These are phyloP conservation scores for Natator depressus DNA, from an alignment of 2,113 vertebrate genomes.

Conservation along the genomic window DNA sequence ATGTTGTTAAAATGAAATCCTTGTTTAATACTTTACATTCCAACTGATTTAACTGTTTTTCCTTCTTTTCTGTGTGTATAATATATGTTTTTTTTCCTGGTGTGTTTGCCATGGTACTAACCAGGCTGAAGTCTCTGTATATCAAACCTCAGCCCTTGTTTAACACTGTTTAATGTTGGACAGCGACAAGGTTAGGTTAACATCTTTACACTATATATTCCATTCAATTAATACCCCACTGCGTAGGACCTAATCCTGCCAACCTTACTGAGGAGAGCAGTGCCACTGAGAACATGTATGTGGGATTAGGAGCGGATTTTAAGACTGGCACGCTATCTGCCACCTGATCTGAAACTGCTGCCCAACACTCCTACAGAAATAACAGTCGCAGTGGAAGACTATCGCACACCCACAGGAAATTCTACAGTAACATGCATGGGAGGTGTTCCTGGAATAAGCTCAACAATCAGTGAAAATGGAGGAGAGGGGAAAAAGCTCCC, in stretches of 20 bases:
- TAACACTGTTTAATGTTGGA: neutral
- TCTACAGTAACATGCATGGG: conserved; percentile 30
- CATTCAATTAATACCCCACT: neutral
- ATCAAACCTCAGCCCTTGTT: neutral
- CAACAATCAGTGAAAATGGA: conserved; percentile 27
- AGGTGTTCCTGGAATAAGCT: conserved; percentile 34
- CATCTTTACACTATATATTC: neutral
- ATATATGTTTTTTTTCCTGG: neutral
- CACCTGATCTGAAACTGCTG: conserved; percentile 27
- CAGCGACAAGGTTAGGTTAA: neutral
- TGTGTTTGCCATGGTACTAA: neutral
- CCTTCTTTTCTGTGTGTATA: neutral
- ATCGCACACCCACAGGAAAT: conserved; percentile 14
- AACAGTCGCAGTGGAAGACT: conserved; percentile 33
- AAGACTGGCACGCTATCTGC: conserved; percentile 31
- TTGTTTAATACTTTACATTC: neutral
- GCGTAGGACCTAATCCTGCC: neutral
- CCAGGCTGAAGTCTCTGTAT: neutral
- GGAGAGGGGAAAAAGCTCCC: neutral
- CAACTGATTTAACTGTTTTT: neutral
- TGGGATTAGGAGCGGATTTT: conserved; percentile 41
- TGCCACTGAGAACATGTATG: neutral
- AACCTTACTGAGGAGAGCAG: neutral
- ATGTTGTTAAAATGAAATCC: neutral
- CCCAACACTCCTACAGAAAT: conserved; percentile 8